phyloP scores from a whole-genome alignment of 2,113 vertebrate genomes.

The Chlorocebus sabaeus region DNA sequence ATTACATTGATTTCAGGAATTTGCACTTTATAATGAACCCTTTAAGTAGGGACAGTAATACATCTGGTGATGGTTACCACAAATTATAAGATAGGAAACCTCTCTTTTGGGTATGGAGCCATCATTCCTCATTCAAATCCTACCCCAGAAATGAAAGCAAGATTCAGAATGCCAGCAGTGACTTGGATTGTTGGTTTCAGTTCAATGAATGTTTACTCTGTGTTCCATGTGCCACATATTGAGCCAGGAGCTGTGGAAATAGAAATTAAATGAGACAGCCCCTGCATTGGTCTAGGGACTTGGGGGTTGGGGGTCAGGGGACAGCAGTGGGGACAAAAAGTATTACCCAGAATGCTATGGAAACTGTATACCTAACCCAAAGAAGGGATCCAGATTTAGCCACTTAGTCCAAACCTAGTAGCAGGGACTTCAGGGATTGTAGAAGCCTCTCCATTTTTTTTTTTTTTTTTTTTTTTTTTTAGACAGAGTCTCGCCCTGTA shows the following conservation, averaged over 20 bases:
- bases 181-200: neutral
- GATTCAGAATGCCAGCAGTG: neutral
- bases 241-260: neutral
- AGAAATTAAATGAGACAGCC: neutral
- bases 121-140: neutral
- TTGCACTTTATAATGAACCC: neutral
- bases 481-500: too few species aligned
- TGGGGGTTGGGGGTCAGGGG: neutral
- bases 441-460: neutral
- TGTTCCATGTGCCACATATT: neutral
- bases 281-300: neutral
- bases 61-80: neutral
- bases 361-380: neutral
- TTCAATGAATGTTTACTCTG: neutral
- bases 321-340: neutral
- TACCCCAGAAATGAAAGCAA: conserved; percentile 2
- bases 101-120: neutral
- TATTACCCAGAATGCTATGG: neutral
- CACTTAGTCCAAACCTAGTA: neutral
- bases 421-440: neutral
- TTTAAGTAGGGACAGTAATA: neutral
- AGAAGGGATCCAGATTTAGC: neutral
- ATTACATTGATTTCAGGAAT: conserved; percentile 27
- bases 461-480: too few species aligned
- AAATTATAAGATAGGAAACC: conserved; percentile 16